These are phyloP conservation scores for Cliona cf. orientalis DNA, from an alignment of 37 sponge, comb jelly and placozoan species.

Conservation along the genomic window DNA sequence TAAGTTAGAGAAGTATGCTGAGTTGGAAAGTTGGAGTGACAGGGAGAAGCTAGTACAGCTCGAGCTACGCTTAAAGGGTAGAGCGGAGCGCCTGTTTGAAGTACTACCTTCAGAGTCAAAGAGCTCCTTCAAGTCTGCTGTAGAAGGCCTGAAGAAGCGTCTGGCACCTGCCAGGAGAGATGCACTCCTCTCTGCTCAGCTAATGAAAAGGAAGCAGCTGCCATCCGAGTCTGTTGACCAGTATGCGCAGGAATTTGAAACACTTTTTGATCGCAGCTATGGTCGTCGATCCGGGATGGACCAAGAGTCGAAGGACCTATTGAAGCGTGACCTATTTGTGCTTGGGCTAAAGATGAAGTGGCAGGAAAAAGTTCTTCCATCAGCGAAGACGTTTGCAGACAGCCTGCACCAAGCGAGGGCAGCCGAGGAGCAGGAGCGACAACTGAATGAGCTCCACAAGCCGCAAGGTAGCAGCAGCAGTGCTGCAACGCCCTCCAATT, in stretches of 20 bases:
- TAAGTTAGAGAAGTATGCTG: conserved; percentile 11
- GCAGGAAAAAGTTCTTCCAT: conserved; percentile 42
- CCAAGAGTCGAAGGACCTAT: background rate
- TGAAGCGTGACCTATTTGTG: conserved; percentile 39
- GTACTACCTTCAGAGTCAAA: conserved; percentile 4
- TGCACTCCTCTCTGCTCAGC: conserved; percentile 20
- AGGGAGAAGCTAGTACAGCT: conserved; percentile 34
- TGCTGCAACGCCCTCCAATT: too few species aligned
- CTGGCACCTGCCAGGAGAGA: conserved; percentile 21
- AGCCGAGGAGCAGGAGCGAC: conserved; percentile 38
- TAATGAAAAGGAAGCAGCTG: conserved; percentile 21
- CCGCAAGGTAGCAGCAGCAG: background rate
- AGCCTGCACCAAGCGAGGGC: conserved; percentile 32
- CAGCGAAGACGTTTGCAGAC: conserved; percentile 29
- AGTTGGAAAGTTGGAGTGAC: conserved; percentile 25
- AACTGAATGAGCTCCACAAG: conserved; percentile 14
- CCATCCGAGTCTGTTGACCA: conserved; percentile 7
- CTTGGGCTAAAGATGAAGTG: conserved; percentile 38
- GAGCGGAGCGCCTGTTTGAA: conserved; percentile 22
- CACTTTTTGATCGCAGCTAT: conserved; percentile 41
- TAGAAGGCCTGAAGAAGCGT: conserved; percentile 9
- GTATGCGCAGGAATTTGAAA: conserved; percentile 23
- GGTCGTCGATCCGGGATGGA: conserved; percentile 30
- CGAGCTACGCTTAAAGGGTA: conserved; percentile 17
- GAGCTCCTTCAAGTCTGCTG: background rate